Conservation (phyloP, 2,888 invertebrate species). For the Adelognathus sp. region DNA sequence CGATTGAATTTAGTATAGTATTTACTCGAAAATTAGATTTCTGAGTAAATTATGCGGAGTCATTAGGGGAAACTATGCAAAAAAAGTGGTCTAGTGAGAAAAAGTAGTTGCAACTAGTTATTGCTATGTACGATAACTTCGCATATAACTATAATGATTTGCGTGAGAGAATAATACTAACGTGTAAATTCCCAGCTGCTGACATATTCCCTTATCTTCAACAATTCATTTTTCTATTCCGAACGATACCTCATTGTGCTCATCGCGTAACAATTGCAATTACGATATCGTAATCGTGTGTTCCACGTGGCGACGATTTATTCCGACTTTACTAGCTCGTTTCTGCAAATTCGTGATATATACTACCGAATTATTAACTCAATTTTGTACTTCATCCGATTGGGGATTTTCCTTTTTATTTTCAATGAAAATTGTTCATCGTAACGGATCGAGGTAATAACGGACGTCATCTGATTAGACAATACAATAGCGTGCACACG, state of each 20-base stretch:
- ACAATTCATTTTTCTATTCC: neutral
- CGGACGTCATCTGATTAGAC: neutral
- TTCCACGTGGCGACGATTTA: neutral
- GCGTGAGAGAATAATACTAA: conserved; percentile 1
- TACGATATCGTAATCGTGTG: conserved; percentile 26
- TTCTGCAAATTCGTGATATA: neutral
- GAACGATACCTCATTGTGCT: neutral
- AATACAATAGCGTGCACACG: neutral
- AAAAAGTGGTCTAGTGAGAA: too few relatives aligned
- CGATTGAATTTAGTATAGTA: too few relatives aligned
- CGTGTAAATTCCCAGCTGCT: neutral
- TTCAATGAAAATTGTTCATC: neutral
- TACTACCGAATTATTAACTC: conserved; percentile 4
- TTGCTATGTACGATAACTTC: too few relatives aligned
- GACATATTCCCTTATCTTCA: neutral
- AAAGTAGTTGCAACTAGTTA: too few relatives aligned
- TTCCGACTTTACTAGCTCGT: neutral
- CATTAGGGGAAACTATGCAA: too few relatives aligned
- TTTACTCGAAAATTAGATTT: too few relatives aligned
- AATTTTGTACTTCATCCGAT: neutral
- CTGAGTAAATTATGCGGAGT: too few relatives aligned
- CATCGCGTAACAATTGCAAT: conserved; percentile 21
- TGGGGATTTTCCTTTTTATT: neutral
- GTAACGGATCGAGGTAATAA: neutral
- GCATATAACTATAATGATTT: too few relatives aligned